These are phyloP conservation scores for Verasper variegatus DNA, from an alignment of 2,113 vertebrate genomes.

Conservation along the genomic window DNA sequence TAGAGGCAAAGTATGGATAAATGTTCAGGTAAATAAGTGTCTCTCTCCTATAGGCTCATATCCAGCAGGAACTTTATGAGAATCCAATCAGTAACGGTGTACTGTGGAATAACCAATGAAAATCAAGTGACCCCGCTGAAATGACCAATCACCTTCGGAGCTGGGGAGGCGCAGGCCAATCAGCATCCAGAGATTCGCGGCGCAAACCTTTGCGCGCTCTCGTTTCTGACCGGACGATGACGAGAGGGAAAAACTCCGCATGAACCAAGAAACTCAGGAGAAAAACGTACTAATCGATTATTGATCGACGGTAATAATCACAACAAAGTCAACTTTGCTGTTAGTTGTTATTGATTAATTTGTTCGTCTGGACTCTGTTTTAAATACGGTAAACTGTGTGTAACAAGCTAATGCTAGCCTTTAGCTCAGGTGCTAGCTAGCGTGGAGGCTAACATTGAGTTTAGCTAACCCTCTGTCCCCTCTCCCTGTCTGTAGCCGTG, in stretches of 20 bases:
- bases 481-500: not conserved
- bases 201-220: not conserved
- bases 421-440: not conserved
- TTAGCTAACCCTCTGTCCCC: not conserved
- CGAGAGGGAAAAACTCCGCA: not conserved
- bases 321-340: not conserved
- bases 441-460: not conserved
- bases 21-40: no score
- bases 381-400: not conserved
- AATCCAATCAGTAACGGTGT: not conserved
- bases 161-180: constrained; percentile 22
- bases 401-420: not conserved
- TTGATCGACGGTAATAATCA: not conserved
- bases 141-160: constrained; percentile 48
- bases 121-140: not conserved
- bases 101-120: constrained; percentile 8
- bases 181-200: not conserved
- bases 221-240: accelerated
- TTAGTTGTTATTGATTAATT: not conserved
- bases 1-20: not conserved
- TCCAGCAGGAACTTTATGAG: no score
- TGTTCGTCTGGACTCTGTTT: not conserved
- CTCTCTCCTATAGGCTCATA: no score
- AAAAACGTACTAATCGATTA: not conserved
- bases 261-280: not conserved